Evolutionary conservation across 2,797 vertebrate genomes (phyloP), one percentile per base, ranked within the genome.

Genomic region (Sternotherus odoratus): DNA sequence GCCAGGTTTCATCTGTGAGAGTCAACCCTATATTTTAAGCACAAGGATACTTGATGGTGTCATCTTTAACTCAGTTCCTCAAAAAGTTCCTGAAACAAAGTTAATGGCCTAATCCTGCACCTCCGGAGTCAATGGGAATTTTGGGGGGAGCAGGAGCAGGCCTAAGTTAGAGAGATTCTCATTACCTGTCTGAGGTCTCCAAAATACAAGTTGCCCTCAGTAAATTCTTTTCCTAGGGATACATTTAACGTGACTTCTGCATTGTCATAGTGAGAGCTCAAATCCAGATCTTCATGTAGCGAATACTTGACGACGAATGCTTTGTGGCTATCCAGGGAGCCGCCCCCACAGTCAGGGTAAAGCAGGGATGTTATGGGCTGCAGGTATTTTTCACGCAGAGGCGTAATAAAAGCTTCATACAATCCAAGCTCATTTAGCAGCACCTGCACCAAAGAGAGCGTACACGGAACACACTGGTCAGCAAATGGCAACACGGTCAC

Each of bases 241-340:
- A 99, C 98, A 0, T 99, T 99, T 23, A 99, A 95, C 8, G 99
- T 99, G 94, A 99, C 98, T 95, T 99, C 99, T 0, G 99, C 98
- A 0, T 99, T 99, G 97, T 99, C 99, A 0, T 99, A 99, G 97
- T 99, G 99, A 79, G 98, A 99, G 97, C 98, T 98, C 74, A 99
- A 95, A 83, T 99, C 99, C 63, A 98, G 95, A 93, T 99, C 99
- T 97, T 99, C 97, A 0, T 98, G 97, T 21, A 98, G 97, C 0
- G 98, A 97, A 1, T 99, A 99, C 93, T 99, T 99, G 93, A 99
- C 99, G 16, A 98, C 98, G 4, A 99, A 99, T 1, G 99, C 99
- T 33, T 98, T 99, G 97, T 99, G 99, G 96, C 99, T 99, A 97
- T 99, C 99, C 87, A 99, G 97, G 77, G 86, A 95, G 72, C 91